Base-by-base conservation (phyloP, 2,888 invertebrate genomes). In the Andrena chrysosceles region DNA sequence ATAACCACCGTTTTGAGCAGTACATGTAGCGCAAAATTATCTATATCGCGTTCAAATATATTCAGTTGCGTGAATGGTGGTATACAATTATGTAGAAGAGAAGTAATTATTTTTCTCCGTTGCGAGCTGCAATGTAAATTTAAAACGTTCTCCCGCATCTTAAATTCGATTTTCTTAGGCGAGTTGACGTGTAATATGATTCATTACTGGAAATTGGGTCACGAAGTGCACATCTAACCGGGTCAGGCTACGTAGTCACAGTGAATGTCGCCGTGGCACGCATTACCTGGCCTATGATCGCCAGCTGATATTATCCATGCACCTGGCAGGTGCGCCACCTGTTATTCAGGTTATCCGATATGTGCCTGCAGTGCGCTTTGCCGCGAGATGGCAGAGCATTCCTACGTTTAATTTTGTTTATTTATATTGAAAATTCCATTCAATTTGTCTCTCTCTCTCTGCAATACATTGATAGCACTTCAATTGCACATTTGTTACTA, bases 311-410 rank as follows among this genome's bases (percentile, higher is more conserved):
- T 80, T 72, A 82, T 77, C 49, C 68, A 52, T 73, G 76, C 74
- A 83, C 70, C 81, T 77, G 71, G 69, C 83, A 85, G 87, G 80
- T 82, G 79, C 77, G 81, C 84, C 87, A 86, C 84, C 86, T 88
- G 86, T 75, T 88, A 86, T 81, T 78, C 81, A 64, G 59, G 71
- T 74, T 67, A 54, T 78, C 29, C 70, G 76, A 75, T 75, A 66
- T 63, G n/a, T 67, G 42, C 48, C 62, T 56, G 23, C 35, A 33
- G 62, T 52, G 49, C 8, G 49, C 8, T 26, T 56, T 69, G 52
- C 71, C 85, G 68, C 78, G 71, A 79, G 70, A 85, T 76, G 73
- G 84, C 81, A 26, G 72, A 75, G 16, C 74, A 56, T 54, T n/a
- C 29, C 20, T 3, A 56, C 16, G 29, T 54, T 84, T 72, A 83